These are phyloP conservation scores for Teleogryllus occipitalis DNA, from an alignment of 1,140 invertebrate genomes.

Conservation along the genomic window DNA sequence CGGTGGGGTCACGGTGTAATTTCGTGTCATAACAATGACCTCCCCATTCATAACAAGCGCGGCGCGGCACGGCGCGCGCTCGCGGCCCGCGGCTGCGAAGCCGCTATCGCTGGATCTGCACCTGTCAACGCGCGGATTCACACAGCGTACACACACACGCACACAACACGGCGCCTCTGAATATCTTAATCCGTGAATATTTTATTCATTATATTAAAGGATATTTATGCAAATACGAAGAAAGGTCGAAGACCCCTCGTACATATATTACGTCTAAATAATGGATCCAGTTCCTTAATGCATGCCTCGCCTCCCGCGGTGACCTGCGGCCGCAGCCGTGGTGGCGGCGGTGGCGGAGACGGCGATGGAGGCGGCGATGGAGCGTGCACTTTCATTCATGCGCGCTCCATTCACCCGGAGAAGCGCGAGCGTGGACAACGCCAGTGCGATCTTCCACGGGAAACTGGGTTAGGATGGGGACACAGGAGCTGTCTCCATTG, in stretches of 20 bases:
- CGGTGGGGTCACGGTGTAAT: not conserved
- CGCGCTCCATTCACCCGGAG: too few species aligned
- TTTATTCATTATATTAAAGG: conserved; percentile 6
- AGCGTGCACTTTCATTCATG: too few species aligned
- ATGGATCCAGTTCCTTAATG: conserved; percentile 1
- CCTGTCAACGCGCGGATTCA: not conserved
- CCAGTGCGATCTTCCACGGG: too few species aligned
- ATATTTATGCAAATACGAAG: not conserved
- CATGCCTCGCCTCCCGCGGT: not conserved
- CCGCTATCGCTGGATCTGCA: not conserved
- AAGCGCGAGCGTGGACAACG: too few species aligned
- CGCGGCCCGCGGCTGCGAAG: not conserved
- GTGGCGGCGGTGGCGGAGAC: not conserved
- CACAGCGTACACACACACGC: not conserved
- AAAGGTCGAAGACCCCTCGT: not conserved
- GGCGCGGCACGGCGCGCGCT: too few species aligned
- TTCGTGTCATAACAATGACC: not conserved
- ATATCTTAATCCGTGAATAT: not conserved
- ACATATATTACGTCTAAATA: conserved; percentile 6
- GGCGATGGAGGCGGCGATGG: not conserved
- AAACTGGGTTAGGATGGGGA: too few species aligned
- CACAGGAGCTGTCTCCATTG: too few species aligned
- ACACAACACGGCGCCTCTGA: not conserved
- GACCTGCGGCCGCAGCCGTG: not conserved
- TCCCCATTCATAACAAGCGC: not conserved